These are phyloP conservation scores for Lemur catta DNA, from an alignment of 2,797 vertebrate genomes.

Conservation along the genomic window DNA sequence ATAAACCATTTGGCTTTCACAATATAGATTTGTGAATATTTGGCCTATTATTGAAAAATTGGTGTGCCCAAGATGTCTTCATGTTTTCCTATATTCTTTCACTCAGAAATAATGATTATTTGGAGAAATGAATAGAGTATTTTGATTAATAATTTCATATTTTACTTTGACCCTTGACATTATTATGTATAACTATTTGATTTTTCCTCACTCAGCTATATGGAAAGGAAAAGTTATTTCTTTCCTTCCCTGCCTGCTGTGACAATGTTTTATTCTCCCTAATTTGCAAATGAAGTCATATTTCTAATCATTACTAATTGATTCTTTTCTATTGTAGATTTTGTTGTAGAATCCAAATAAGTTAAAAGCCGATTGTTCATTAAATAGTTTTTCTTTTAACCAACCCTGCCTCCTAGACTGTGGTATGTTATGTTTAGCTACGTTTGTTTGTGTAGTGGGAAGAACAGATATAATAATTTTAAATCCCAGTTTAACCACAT, in stretches of 20 bases:
- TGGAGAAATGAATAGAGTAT: conserved; percentile 35
- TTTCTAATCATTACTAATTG: neutral
- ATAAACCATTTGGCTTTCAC: conserved; percentile 41
- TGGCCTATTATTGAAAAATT: conserved; percentile 28
- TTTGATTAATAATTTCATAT: conserved; percentile 15
- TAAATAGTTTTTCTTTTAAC: conserved; percentile 3
- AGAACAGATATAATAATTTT: neutral
- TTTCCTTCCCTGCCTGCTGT: neutral
- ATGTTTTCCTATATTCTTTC: neutral
- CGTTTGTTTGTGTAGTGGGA: neutral
- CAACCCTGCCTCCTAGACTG: neutral
- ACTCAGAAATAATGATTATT: conserved; percentile 33
- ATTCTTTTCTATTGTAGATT: neutral
- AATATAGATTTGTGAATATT: neutral
- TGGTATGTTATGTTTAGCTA: neutral
- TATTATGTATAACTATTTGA: neutral
- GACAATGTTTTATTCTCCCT: neutral
- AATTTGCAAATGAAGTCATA: neutral
- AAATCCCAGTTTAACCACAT: neutral
- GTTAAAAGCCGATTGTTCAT: neutral
- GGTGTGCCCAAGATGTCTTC: neutral
- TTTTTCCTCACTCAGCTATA: neutral
- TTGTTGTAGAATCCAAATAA: neutral
- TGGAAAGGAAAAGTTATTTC: conserved; percentile 17
- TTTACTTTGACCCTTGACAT: conserved; percentile 27